These are phyloP conservation scores for Charanyca ferruginea DNA, from an alignment of 2,888 invertebrate genomes.

Conservation along the genomic window DNA sequence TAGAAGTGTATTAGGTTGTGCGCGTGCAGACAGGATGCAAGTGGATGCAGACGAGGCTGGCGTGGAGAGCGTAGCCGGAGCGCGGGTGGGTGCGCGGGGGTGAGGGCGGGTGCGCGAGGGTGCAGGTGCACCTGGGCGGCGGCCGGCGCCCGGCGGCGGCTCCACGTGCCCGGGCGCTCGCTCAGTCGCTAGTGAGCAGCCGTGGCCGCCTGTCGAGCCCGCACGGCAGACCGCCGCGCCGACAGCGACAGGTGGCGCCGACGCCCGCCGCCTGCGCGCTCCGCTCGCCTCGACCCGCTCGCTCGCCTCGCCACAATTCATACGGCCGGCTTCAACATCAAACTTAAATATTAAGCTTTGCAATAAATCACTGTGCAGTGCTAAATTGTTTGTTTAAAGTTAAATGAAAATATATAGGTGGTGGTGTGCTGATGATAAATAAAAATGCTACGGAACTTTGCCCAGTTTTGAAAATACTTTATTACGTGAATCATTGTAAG, in stretches of 20 bases:
- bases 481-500: slow-evolving; percentile 70
- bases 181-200: slow-evolving; percentile 82
- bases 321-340: slow-evolving; percentile 77
- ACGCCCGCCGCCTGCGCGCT: slow-evolving; percentile 85
- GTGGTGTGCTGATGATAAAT: slow-evolving; percentile 64
- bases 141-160: slow-evolving; percentile 79
- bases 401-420: slow-evolving; percentile 73
- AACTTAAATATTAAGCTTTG: slow-evolving; percentile 81
- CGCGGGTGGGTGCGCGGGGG: slow-evolving; percentile 73
- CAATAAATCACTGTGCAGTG: slow-evolving; percentile 81
- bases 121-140: slow-evolving; percentile 88
- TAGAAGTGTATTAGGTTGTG: slow-evolving; percentile 45
- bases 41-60: slow-evolving; percentile 63
- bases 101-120: slow-evolving; percentile 73
- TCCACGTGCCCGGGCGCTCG: slow-evolving; percentile 85
- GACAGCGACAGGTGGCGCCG: slow-evolving; percentile 84
- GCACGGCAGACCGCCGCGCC: slow-evolving; percentile 65
- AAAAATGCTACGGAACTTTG: slow-evolving; percentile 67
- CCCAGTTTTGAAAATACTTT: slow-evolving; percentile 68
- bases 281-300: slow-evolving; percentile 70
- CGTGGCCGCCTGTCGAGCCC: slow-evolving; percentile 68
- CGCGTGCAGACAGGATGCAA: slow-evolving; percentile 65
- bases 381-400: slow-evolving; percentile 65
- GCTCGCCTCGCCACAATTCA: slow-evolving; percentile 67
- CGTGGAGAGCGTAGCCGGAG: slow-evolving; percentile 52